Conservation (phyloP, 2,888 invertebrate species). For the Nasonia oneida region DNA sequence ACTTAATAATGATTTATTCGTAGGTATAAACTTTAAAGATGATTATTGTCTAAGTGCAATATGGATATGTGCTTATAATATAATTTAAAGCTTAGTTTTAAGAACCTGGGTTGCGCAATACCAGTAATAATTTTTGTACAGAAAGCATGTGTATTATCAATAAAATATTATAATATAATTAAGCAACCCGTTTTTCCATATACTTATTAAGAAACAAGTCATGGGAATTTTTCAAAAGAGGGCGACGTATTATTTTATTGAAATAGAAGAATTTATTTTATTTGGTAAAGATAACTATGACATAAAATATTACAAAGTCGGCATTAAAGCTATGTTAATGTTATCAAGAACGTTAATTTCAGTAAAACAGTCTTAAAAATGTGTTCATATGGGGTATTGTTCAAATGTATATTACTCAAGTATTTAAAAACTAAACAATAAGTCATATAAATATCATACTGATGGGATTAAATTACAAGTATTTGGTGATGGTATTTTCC, state of each 20-base stretch:
- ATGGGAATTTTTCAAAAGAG: neutral
- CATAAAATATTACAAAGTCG: constrained; percentile 40
- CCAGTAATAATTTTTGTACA: constrained; percentile 69
- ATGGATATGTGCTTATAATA: constrained; percentile 41
- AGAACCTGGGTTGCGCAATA: constrained; percentile 37
- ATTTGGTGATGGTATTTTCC: constrained; percentile 79
- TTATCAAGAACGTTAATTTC: constrained; percentile 25
- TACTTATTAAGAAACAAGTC: neutral
- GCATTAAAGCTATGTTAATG: constrained; percentile 32
- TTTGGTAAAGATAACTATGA: constrained; percentile 45
- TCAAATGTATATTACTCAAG: constrained; percentile 10
- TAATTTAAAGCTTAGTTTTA: constrained; percentile 39
- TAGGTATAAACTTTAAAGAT: neutral
- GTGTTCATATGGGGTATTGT: constrained; percentile 21
- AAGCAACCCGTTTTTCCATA: constrained; percentile 47
- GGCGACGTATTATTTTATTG: neutral
- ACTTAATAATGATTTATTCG: neutral
- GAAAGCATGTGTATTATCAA: constrained; percentile 69
- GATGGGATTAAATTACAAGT: constrained; percentile 70
- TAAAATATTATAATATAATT: constrained; percentile 32
- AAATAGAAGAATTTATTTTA: constrained; percentile 20
- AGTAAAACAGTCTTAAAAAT: constrained; percentile 47
- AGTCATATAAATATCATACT: neutral
- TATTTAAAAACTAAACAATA: constrained; percentile 18
- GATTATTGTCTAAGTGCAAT: neutral